These are phyloP conservation scores for Clavelina lepadiformis DNA, from an alignment of 23 tunicate genomes.

Conservation along the genomic window DNA sequence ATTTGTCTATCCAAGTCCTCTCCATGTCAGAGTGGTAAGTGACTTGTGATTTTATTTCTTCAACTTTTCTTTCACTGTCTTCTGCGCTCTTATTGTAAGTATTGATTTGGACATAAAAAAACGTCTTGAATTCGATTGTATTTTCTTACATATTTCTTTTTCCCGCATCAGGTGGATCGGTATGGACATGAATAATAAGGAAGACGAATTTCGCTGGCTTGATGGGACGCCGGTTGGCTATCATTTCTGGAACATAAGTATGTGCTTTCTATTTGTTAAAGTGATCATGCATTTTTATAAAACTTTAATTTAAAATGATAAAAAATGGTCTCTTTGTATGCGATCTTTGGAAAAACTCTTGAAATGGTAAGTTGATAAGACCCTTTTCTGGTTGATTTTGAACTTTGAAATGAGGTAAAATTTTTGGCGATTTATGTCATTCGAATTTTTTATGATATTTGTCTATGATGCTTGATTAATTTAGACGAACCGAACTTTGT, in stretches of 20 bases:
- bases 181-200: slow-evolving; percentile 77
- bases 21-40: slow-evolving; percentile 32
- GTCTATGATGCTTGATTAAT: slow-evolving; percentile 1
- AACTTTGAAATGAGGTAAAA: too few species aligned
- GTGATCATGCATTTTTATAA: neutral
- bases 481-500: slow-evolving; percentile 85
- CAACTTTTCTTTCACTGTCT: too few species aligned
- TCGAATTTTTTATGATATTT: neutral
- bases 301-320: neutral
- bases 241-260: slow-evolving; percentile 53
- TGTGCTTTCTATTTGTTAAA: neutral
- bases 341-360: too few species aligned
- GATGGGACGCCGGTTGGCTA: slow-evolving; percentile 65
- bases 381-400: too few species aligned
- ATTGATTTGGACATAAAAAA: too few species aligned
- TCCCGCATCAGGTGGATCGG: slow-evolving; percentile 99
- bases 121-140: too few species aligned
- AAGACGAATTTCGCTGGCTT: slow-evolving; percentile 45
- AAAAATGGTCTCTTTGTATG: too few species aligned
- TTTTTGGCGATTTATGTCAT: too few species aligned
- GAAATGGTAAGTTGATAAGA: too few species aligned
- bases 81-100: too few species aligned
- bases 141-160: too few species aligned
- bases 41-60: neutral
- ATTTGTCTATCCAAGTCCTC: slow-evolving; percentile 24